Evolutionary conservation across 2,797 vertebrate species (phyloP), one percentile per base, ranked within the genome.

Genomic region (Sebastes trivittatus): DNA sequence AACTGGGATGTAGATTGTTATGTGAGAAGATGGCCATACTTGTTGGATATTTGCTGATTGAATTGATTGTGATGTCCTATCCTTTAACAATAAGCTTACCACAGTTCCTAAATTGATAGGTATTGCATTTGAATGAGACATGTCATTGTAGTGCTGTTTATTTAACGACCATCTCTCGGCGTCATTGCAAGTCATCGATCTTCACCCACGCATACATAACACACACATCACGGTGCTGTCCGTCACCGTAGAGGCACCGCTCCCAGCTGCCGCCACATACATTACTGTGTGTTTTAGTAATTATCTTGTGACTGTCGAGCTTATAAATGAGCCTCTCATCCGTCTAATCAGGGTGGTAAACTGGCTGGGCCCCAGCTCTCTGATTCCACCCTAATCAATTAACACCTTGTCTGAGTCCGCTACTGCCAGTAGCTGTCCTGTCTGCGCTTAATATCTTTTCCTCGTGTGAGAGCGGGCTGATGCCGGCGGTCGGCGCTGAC

Each of bases 351-450:
- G 63, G 89, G 87, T 75, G 86, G 90, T 94, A 93, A 85, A 91
- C 90, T 92, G 92, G 90, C 87, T 63, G 82, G 66, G 90, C 87
- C 91, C 91, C 91, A 93, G 87, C 74, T 68, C 92, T 88, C 87
- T 78, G 78, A 85, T 93, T 93, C 89, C 80, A 88, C 89, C 78
- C 89, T 92, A 93, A 95, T 96, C 94, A 96, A 94, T 95, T 96
- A 95, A 91, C 95, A 95, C 95, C 93, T 95, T 95, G 94, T 95
- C 94, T 89, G 76, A 85, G 84, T 88, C 89, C 22, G 46, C 25
- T 42, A 68, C 87, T 75, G 87, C 87, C 88, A 83, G 81, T 84
- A 85, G 81, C 82, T 38, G 75, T 80, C 86, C 82, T 75, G 82
- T 88, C 82, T 83, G 80, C 66, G 55, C 83, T 95, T 94, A 94